A percentile compares a stretch with the other conserved stretches of the same genome.
These are phyloP conservation scores for Peucedramus taeniatus DNA, from an alignment of 2,113 vertebrate species.

Conservation along the genomic window DNA sequence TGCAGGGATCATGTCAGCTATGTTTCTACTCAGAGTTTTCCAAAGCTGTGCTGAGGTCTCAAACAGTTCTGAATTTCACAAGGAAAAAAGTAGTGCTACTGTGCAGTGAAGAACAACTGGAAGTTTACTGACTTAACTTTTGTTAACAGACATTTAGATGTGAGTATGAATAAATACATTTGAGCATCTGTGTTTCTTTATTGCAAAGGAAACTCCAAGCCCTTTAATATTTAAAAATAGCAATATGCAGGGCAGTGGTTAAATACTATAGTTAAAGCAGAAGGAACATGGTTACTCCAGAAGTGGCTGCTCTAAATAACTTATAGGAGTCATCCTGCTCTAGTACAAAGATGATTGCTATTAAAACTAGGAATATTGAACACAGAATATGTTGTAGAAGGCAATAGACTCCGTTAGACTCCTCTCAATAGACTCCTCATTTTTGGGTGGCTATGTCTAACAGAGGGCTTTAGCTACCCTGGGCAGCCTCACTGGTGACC, in stretches of 20 bases:
- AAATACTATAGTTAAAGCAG: not conserved
- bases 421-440: not conserved
- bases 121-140: not conserved
- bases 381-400: not conserved
- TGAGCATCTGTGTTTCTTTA: not conserved
- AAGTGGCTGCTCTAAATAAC: not conserved
- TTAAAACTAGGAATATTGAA: not conserved
- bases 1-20: not conserved
- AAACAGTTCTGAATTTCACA: not conserved
- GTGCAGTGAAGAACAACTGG: not conserved
- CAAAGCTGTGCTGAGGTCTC: not conserved
- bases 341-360: not conserved
- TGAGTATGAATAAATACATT: not conserved
- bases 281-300: not conserved
- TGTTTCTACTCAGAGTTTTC: not conserved
- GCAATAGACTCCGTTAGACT: not conserved
- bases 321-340: not conserved
- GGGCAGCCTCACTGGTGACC: not conserved
- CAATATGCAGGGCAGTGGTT: not conserved
- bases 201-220: not conserved
- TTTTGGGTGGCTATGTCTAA: fast-evolving
- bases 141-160: not conserved
- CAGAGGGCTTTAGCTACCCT: not conserved
- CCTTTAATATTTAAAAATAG: not conserved
- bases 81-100: not conserved